Conservation (phyloP, 2,113 vertebrate genomes). For the Apodemus sylvaticus region DNA sequence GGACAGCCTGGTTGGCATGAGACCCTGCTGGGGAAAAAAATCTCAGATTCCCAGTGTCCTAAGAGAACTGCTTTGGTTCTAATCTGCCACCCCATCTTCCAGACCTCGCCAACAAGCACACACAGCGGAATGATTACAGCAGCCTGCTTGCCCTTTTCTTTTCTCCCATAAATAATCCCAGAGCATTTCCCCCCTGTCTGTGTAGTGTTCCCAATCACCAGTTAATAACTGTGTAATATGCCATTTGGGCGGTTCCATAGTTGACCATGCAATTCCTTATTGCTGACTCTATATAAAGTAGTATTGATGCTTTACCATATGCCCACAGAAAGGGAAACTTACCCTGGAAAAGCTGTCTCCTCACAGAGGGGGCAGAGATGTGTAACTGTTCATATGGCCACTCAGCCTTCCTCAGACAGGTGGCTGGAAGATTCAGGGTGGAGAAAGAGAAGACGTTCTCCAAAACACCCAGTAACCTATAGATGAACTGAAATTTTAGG, state of each 20-base stretch:
- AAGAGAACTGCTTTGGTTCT: constrained; percentile 1
- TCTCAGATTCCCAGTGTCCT: background rate
- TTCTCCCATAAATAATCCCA: constrained; percentile 23
- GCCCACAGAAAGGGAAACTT: background rate
- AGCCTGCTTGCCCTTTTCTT: background rate
- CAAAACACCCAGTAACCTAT: constrained; percentile 10
- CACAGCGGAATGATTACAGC: background rate
- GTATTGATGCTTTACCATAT: background rate
- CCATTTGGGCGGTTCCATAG: background rate
- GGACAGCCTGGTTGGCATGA: background rate
- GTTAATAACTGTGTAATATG: background rate
- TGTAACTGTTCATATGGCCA: background rate
- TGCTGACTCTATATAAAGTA: background rate
- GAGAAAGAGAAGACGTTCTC: background rate
- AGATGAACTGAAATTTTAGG: constrained; percentile 52
- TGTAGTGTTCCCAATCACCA: background rate
- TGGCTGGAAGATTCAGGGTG: background rate
- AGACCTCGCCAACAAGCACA: background rate
- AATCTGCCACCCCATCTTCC: background rate
- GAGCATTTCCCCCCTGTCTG: constrained; percentile 21
- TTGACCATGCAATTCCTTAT: constrained; percentile 14
- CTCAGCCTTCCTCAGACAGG: background rate
- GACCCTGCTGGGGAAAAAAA: background rate
- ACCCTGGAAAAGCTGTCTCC: background rate
- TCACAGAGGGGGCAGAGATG: background rate